Evolutionary conservation across 2,113 vertebrate genomes (phyloP).

Genomic region (Dendropsophus ebraccatus): DNA sequence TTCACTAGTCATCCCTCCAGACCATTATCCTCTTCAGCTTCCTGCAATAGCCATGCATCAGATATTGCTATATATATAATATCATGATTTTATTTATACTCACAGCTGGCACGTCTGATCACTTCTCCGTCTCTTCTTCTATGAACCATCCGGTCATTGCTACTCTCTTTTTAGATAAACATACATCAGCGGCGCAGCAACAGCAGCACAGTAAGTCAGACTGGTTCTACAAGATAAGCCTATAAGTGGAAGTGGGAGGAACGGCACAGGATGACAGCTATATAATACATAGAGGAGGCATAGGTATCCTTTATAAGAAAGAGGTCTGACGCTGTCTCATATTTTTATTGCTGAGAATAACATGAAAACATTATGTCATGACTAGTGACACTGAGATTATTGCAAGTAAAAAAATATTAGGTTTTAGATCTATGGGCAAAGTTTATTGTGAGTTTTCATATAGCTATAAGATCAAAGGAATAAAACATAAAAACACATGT

Average conservation of each 20-base stretch:
- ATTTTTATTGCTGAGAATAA: background rate
- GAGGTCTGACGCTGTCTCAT: background rate
- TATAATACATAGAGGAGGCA: background rate
- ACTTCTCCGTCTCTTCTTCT: background rate
- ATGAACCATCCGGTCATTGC: background rate
- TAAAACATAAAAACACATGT: too few relatives aligned
- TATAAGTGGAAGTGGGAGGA: conserved; percentile 11
- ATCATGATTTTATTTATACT: conserved; percentile 3
- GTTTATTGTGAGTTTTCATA: too few relatives aligned
- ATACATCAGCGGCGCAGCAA: background rate
- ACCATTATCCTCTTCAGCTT: background rate
- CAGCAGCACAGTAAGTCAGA: background rate
- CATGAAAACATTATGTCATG: too few relatives aligned
- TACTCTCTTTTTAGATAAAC: background rate
- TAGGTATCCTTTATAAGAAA: background rate
- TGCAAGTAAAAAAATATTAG: too few relatives aligned
- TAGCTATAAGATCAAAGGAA: too few relatives aligned
- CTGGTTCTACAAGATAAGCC: conserved; percentile 40
- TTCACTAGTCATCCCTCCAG: conserved; percentile 1
- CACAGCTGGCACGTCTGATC: background rate
- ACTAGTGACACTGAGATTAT: too few relatives aligned
- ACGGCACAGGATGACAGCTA: background rate
- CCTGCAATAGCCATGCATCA: background rate
- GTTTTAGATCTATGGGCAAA: too few relatives aligned
- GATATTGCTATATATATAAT: background rate